Conservation (phyloP, 1,140 invertebrate species). For the Himalopsyche phryganea region DNA sequence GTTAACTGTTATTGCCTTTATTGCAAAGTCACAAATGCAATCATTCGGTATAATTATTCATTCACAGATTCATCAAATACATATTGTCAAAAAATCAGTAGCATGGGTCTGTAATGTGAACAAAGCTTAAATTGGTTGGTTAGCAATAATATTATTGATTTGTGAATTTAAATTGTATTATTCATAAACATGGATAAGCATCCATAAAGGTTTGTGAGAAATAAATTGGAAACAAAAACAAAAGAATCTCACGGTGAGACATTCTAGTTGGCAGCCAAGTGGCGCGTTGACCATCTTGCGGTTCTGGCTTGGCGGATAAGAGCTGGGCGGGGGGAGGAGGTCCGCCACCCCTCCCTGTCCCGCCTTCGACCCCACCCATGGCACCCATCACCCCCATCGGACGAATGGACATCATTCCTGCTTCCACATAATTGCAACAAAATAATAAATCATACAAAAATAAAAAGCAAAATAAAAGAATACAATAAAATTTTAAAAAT, state of each 20-base stretch:
- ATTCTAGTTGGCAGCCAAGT: constrained; percentile 60
- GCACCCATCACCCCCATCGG: constrained; percentile 2
- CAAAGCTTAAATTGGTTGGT: no score
- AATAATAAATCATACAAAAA: constrained; percentile 7
- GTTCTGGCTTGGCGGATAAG: constrained; percentile 47
- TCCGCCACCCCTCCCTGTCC: constrained; percentile 35
- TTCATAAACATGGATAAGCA: no score
- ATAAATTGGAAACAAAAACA: constrained; percentile 37
- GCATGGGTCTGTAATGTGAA: no score
- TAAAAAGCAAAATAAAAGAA: constrained; percentile 17
- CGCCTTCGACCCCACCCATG: constrained; percentile 27
- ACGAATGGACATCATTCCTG: constrained; percentile 12
- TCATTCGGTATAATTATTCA: no score
- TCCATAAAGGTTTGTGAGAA: not conserved
- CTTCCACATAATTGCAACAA: constrained; percentile 6
- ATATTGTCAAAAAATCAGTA: no score
- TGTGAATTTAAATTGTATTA: no score
- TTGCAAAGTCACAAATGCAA: no score
- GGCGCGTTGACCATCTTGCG: constrained; percentile 44
- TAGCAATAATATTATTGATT: no score
- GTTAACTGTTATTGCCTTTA: no score
- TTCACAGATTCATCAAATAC: no score
- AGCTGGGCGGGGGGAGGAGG: constrained; percentile 40
- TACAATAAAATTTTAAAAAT: not conserved
- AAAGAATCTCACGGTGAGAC: constrained; percentile 61